These are phyloP conservation scores for Caenorhabditis brenneri DNA, from an alignment of 1,140 invertebrate species.

Conservation along the genomic window DNA sequence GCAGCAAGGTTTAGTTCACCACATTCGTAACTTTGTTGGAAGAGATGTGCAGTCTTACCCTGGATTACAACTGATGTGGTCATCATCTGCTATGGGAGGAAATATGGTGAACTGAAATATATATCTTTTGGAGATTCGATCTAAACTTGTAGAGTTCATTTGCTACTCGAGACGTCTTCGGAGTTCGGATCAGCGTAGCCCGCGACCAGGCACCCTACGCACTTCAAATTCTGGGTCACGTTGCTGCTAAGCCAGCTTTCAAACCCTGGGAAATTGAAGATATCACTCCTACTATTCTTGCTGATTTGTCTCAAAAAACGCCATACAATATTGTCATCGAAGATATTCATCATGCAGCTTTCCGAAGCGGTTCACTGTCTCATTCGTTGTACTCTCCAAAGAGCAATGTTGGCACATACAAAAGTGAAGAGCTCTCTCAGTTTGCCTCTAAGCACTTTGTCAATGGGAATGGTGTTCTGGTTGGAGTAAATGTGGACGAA, in stretches of 20 bases:
- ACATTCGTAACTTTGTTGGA: constrained; percentile 65
- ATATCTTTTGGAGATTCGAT: no score
- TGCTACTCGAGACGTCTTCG: constrained; percentile 39
- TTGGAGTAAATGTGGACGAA: no score
- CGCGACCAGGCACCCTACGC: constrained; percentile 63
- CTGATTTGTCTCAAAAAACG: constrained; percentile 22
- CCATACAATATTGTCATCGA: constrained; percentile 63
- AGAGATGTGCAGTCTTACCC: constrained; percentile 64
- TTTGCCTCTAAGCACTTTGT: constrained; percentile 61
- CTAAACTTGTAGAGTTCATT: constrained; percentile 14
- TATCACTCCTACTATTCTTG: constrained; percentile 6
- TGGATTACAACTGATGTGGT: constrained; percentile 41
- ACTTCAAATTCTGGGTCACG: constrained; percentile 68
- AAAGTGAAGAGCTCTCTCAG: constrained; percentile 49
- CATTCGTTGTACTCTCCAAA: constrained; percentile 59
- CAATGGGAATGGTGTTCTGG: no score
- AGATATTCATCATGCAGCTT: constrained; percentile 66
- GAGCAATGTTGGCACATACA: constrained; percentile 35
- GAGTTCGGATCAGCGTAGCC: constrained; percentile 18
- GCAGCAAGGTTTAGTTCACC: constrained; percentile 65
- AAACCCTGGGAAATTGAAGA: constrained; percentile 67
- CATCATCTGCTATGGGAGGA: not conserved
- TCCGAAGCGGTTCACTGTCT: constrained; percentile 64
- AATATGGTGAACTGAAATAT: constrained; percentile 37
- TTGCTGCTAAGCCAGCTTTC: constrained; percentile 61